These are phyloP conservation scores for Ia io DNA, from an alignment of 2,113 vertebrate genomes.

Conservation along the genomic window DNA sequence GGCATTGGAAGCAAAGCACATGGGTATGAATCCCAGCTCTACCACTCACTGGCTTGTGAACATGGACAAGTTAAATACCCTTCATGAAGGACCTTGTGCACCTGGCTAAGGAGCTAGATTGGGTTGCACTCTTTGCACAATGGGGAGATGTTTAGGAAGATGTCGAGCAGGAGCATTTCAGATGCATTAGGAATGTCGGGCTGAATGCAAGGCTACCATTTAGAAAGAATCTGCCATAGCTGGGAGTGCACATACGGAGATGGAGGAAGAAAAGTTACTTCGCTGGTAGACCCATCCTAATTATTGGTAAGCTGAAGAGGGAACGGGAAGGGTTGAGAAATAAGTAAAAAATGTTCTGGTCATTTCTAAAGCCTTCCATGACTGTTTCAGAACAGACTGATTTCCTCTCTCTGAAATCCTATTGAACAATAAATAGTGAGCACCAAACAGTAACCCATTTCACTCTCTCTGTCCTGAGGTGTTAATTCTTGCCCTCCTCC, in stretches of 20 bases:
- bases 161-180: not conserved
- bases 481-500: not conserved
- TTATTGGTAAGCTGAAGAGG: not conserved
- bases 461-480: not conserved
- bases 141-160: not conserved
- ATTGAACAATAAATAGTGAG: not conserved
- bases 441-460: not conserved
- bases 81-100: not conserved
- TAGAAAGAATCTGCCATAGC: not conserved
- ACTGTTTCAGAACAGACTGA: not conserved
- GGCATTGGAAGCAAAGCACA: not conserved
- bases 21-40: not conserved
- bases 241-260: not conserved
- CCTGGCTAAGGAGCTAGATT: not conserved
- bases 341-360: not conserved
- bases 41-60: not conserved
- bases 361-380: not conserved
- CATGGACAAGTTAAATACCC: fast-evolving
- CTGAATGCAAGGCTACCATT: not conserved
- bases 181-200: not conserved
- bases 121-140: not conserved
- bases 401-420: not conserved
- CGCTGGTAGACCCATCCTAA: not conserved
- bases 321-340: not conserved
- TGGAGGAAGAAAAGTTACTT: not conserved